phyloP scores from a whole-genome alignment of 2,888 invertebrate species.

The Fragum sueziense region DNA sequence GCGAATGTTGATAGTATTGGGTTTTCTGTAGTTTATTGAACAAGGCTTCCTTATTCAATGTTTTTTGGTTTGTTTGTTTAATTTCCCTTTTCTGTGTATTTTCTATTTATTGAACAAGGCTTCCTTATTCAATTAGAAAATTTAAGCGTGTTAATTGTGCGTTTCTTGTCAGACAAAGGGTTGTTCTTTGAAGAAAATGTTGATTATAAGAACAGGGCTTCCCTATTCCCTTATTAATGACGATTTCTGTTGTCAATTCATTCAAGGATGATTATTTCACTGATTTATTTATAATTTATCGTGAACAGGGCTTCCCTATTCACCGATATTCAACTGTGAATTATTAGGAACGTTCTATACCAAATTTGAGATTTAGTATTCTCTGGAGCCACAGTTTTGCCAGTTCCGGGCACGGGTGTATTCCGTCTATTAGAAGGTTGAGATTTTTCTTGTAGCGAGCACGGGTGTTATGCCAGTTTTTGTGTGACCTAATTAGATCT shows the following conservation, averaged over 20 bases:
- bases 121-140: no score
- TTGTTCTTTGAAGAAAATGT: no score
- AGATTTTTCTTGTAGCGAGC: no score
- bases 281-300: neutral
- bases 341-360: neutral
- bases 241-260: neutral
- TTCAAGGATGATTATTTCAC: neutral
- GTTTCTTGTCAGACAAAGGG: neutral
- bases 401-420: no score
- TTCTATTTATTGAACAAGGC: neutral
- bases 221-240: conserved; percentile 4
- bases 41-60: neutral
- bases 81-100: neutral
- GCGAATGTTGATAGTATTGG: no score
- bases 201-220: neutral
- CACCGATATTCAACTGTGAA: neutral
- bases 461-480: no score
- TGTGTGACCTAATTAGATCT: no score
- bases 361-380: no score
- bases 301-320: no score
- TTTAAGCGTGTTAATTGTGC: neutral
- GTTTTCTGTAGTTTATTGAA: neutral
- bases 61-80: neutral
- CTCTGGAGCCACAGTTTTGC: no score
- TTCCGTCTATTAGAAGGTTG: no score